Base-by-base conservation (phyloP, 2,797 vertebrate genomes). In the Lithobates pipiens region DNA sequence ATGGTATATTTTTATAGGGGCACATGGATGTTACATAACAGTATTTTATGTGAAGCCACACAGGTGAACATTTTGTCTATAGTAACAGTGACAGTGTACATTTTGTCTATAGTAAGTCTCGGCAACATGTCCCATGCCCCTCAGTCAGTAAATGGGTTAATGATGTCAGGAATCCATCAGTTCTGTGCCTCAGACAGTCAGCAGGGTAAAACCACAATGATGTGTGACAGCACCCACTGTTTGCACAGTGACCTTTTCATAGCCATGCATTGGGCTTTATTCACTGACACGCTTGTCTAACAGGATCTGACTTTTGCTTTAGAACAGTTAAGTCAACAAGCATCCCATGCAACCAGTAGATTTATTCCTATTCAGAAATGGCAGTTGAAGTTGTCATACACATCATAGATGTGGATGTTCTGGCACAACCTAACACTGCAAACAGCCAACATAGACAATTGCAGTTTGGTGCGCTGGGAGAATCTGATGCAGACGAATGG, bases 211-310 rank as follows among this genome's bases (percentile, higher is more conserved):
- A 63, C 39, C 16, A n/a, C 65, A 79, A 75, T 77, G 69, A 83
- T 87, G 68, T 77, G 54, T 87, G 85, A 83, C 80, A 83, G 80
- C 29, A 18, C 36, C 34, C 67, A 77, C 67, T 78, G 75, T 83
- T 79, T 74, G 68, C 32, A 79, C 70, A 87, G 80, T 71, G 23
- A 83, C 85, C 85, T 86, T 82, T 83, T 82, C 85, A 86, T 78
- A 29, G 61, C 50, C 23, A 25, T 86, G 79, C 29, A 76, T 10
- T 68, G 39, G 74, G 80, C 54, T 87, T 83, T 83, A 78, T 54
- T 74, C 61, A 75, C 2, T 57, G 80, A 79, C 57, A 34, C 5
- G 70, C 34, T 74, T 83, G 82, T 86, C 85, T 87, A 79, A 83
- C 73, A 78, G 57, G 75, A 87, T 87, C 80, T 87, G 85, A 83